Conservation (phyloP, 2,797 vertebrate genomes). For the Leptoclinus maculatus region DNA sequence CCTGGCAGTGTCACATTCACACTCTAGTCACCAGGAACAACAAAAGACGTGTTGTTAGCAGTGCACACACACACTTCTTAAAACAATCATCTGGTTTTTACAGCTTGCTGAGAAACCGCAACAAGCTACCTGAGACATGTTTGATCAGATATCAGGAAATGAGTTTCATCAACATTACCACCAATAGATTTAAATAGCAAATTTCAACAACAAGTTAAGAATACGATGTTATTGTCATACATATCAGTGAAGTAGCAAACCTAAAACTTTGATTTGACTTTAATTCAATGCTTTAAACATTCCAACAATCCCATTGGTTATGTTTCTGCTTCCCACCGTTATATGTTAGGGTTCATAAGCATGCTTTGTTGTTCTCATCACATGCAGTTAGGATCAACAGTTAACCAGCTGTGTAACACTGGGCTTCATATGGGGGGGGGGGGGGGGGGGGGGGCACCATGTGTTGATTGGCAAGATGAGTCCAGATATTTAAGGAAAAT, state of each 20-base stretch:
- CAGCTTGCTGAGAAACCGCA: too few species aligned
- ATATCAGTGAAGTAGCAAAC: background rate
- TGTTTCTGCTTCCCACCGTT: conserved; percentile 36
- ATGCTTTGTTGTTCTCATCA: conserved; percentile 63
- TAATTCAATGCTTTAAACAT: conserved; percentile 11
- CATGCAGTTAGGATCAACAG: conserved; percentile 74
- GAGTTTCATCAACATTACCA: background rate
- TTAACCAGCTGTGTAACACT: conserved; percentile 65
- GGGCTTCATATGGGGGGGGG: conserved; percentile 69
- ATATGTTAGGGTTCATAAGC: conserved; percentile 52
- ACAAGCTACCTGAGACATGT: conserved; percentile 50
- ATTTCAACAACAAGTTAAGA: conserved; percentile 1
- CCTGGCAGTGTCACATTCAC: conserved; percentile 58
- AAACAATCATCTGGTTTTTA: background rate
- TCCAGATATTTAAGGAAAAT: conserved; percentile 62
- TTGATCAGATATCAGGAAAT: conserved; percentile 35
- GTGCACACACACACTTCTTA: conserved; percentile 49
- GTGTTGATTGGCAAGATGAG: conserved; percentile 84
- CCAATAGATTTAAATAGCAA: background rate
- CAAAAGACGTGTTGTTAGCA: conserved; percentile 62
- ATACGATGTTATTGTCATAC: background rate
- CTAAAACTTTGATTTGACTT: background rate
- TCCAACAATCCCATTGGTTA: conserved; percentile 18
- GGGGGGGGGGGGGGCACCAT: conserved; percentile 77
- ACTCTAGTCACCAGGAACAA: conserved; percentile 46